A percentile compares a stretch with the other conserved stretches of the same genome.
Evolutionary conservation across 2,888 invertebrate species (phyloP).

Genomic region (Drosophila helvetica): DNA sequence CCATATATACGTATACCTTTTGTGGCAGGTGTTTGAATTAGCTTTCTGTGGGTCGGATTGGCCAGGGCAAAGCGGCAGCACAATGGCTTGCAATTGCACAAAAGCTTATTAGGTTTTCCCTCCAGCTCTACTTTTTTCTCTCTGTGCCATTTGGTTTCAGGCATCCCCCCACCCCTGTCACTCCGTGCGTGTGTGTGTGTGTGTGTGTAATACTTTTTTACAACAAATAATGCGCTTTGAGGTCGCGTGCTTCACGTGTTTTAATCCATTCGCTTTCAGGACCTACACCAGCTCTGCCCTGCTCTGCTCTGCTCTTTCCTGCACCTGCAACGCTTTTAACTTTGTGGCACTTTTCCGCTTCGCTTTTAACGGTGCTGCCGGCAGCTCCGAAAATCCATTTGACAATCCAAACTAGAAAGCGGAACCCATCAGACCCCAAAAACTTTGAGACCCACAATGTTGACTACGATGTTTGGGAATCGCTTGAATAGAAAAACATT

Average conservation of each 20-base stretch:
- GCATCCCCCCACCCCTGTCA: neutral
- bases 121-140: slow-evolving; percentile 16
- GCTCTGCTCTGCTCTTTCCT: neutral
- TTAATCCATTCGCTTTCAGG: slow-evolving; percentile 42
- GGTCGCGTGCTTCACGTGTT: slow-evolving; percentile 57
- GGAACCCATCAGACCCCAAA: slow-evolving; percentile 30
- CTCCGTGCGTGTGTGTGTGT: slow-evolving; percentile 16
- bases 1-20: slow-evolving; percentile 51
- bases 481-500: neutral
- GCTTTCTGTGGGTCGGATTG: slow-evolving; percentile 64
- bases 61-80: slow-evolving; percentile 44
- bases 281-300: neutral
- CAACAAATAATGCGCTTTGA: slow-evolving; percentile 72
- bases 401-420: slow-evolving; percentile 40
- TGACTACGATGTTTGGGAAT: neutral
- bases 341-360: slow-evolving; percentile 39
- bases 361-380: slow-evolving; percentile 28
- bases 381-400: slow-evolving; percentile 36
- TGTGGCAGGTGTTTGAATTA: slow-evolving; percentile 75
- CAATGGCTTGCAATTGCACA: slow-evolving; percentile 71
- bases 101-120: slow-evolving; percentile 72
- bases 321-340: slow-evolving; percentile 15
- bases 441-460: neutral
- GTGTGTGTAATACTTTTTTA: slow-evolving; percentile 59
- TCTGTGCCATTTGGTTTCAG: slow-evolving; percentile 35